A percentile compares a stretch with the other conserved stretches of the same genome.
phyloP scores from a whole-genome alignment of 2,113 vertebrate species.

The Oncorhynchus keta region DNA sequence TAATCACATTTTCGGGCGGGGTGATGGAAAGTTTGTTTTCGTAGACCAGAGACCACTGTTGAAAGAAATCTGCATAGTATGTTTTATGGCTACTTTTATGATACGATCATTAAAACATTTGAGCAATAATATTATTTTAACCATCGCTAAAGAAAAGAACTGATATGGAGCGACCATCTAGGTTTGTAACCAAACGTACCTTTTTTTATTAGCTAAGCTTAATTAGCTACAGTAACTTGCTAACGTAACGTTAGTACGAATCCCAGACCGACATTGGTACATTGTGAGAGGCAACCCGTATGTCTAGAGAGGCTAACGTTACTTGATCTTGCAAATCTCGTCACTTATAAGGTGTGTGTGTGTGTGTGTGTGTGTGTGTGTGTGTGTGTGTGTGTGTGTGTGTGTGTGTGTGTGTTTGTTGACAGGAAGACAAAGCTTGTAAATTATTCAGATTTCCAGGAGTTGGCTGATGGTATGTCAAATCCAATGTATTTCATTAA shows the following conservation, averaged over 20 bases:
- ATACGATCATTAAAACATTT: no score
- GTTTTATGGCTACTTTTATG: no score
- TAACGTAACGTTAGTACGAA: background rate
- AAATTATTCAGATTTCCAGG: conserved; percentile 62
- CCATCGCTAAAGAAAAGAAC: background rate
- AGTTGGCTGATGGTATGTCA: conserved; percentile 61
- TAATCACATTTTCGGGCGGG: conserved; percentile 57
- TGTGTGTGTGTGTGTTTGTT: background rate
- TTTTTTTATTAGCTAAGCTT: background rate
- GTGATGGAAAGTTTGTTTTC: conserved; percentile 21
- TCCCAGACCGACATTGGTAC: no score
- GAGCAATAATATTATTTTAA: no score
- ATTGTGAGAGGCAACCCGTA: no score
- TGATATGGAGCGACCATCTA: conserved; percentile 67
- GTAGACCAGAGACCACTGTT: background rate
- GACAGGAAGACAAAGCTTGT: conserved; percentile 68
- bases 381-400: background rate
- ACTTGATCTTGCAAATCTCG: background rate
- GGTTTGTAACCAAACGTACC: conserved; percentile 46
- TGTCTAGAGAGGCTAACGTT: no score
- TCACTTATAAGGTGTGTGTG: background rate
- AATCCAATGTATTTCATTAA: background rate
- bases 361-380: background rate
- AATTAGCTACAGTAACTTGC: background rate
- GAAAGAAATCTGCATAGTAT: no score